Evolutionary conservation across 2,113 vertebrate species (phyloP).

Genomic region (Psophia crepitans): DNA sequence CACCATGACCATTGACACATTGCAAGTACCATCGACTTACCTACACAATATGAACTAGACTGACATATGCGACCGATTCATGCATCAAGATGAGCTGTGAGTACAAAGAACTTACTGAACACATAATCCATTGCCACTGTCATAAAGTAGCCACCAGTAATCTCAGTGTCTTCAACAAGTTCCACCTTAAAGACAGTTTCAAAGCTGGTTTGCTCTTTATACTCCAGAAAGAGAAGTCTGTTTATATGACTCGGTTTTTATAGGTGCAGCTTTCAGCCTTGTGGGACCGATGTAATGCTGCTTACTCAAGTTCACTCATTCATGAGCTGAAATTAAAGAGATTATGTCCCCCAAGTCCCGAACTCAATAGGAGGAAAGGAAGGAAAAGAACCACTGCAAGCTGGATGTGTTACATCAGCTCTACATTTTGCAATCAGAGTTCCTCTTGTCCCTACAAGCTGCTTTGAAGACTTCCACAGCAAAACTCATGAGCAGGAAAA

Average conservation of each 20-base stretch:
- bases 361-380: not conserved
- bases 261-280: not conserved
- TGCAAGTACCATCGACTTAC: not conserved
- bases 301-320: not conserved
- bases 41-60: not conserved
- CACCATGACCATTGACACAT: not conserved
- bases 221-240: not conserved
- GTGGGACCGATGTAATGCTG: not conserved
- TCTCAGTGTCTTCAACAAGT: not conserved
- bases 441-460: not conserved
- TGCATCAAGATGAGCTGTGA: not conserved
- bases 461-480: not conserved
- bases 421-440: not conserved
- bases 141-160: not conserved
- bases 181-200: not conserved
- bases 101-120: not conserved
- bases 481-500: not conserved
- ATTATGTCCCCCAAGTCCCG: rapidly evolving
- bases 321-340: not conserved
- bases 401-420: not conserved
- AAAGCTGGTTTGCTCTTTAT: not conserved
- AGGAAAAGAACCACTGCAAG: not conserved
- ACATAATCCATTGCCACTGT: not conserved
- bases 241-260: not conserved
- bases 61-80: not conserved